Conservation (phyloP, 2,113 vertebrate species). For the Cheirogaleus medius region DNA sequence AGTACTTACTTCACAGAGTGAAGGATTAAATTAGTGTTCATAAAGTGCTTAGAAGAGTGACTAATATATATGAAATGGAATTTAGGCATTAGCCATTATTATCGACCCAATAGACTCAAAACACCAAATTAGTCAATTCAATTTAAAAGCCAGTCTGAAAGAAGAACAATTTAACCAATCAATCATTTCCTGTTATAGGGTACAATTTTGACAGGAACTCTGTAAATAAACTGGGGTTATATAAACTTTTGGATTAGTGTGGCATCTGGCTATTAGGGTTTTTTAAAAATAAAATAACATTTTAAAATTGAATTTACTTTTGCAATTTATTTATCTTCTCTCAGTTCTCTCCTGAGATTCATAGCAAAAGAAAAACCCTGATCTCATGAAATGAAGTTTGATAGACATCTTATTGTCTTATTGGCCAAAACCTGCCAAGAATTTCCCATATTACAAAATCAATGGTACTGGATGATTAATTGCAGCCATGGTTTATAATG, state of each 20-base stretch:
- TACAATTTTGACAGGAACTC: background rate
- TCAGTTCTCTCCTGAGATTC: background rate
- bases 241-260: background rate
- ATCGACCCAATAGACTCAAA: background rate
- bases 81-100: background rate
- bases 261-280: background rate
- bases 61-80: background rate
- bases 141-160: background rate
- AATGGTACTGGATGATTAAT: background rate
- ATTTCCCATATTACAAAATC: slow-evolving; percentile 22
- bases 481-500: background rate
- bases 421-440: background rate
- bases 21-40: background rate
- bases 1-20: background rate
- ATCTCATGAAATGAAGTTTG: background rate
- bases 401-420: background rate
- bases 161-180: background rate
- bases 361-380: background rate
- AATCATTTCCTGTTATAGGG: background rate
- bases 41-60: background rate
- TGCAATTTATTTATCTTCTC: background rate
- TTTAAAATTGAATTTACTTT: background rate
- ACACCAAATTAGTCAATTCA: background rate
- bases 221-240: background rate
- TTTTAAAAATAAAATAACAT: background rate